These are phyloP conservation scores for Ibycter americanus DNA, from an alignment of 2,797 vertebrate species.

Conservation along the genomic window DNA sequence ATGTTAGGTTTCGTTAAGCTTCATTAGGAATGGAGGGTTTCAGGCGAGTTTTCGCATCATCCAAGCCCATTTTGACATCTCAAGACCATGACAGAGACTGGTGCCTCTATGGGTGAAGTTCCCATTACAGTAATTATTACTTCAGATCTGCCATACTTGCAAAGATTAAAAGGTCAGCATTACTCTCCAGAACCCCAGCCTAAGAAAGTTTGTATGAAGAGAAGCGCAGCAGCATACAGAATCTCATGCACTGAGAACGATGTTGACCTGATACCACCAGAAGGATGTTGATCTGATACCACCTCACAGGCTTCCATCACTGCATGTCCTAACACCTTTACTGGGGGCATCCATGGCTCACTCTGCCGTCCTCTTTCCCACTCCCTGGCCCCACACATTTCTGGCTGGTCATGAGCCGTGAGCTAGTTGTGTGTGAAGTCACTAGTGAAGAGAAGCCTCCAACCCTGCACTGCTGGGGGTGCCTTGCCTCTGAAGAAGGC, in stretches of 20 bases:
- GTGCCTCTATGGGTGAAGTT: background rate
- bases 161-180: background rate
- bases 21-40: background rate
- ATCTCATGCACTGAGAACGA: background rate
- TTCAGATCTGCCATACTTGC: background rate
- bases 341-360: background rate
- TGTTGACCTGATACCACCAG: background rate
- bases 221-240: background rate
- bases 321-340: background rate
- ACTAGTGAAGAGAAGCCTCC: background rate
- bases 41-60: background rate
- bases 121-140: background rate
- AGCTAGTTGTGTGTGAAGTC: background rate
- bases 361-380: fast-evolving
- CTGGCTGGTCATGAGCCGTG: background rate
- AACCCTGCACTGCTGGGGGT: fast-evolving
- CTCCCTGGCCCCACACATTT: background rate
- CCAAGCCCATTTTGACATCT: background rate
- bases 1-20: background rate
- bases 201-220: background rate
- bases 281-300: background rate
- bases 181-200: background rate
- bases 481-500: background rate
- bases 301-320: fast-evolving
- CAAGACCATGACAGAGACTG: background rate